Evolutionary conservation across 1,140 invertebrate species (phyloP).

Genomic region (Goniozus legneri): DNA sequence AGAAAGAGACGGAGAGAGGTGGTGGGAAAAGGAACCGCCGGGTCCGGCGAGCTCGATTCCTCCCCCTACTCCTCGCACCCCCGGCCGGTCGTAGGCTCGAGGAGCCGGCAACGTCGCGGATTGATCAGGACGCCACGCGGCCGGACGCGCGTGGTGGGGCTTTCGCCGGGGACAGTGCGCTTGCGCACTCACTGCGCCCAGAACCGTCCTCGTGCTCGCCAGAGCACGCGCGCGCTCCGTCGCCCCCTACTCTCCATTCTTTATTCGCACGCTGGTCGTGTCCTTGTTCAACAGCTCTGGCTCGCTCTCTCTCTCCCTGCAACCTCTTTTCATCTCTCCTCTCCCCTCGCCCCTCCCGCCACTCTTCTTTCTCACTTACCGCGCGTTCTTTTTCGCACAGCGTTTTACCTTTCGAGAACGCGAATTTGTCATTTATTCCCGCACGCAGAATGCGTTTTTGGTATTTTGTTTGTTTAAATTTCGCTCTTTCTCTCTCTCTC

Average conservation of each 20-base stretch:
- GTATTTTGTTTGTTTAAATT: too few relatives aligned
- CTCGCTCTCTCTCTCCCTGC: constrained; percentile 7
- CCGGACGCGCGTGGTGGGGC: constrained; percentile 35
- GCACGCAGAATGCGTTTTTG: too few relatives aligned
- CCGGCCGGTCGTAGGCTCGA: constrained; percentile 33
- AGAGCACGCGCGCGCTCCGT: constrained; percentile 7
- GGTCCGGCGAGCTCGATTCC: too few relatives aligned
- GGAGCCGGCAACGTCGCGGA: constrained; percentile 43
- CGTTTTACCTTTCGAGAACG: background rate
- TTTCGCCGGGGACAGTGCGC: constrained; percentile 41
- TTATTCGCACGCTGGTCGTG: constrained; percentile 2
- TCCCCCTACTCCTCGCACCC: constrained; percentile 11
- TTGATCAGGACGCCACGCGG: constrained; percentile 54
- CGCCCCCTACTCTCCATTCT: background rate
- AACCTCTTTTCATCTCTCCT: constrained; percentile 1
- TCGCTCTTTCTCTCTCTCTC: constrained; percentile 1
- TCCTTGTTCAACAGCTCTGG: background rate
- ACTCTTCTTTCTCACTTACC: too few relatives aligned
- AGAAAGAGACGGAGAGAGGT: too few relatives aligned
- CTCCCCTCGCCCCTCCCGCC: background rate
- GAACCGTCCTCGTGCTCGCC: constrained; percentile 38
- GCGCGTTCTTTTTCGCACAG: background rate
- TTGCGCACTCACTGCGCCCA: constrained; percentile 35
- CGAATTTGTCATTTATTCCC: background rate
- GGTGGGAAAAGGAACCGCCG: too few relatives aligned